A percentile compares a stretch with the other conserved stretches of the same genome.
phyloP scores from a whole-genome alignment of 2,888 invertebrate genomes.

The Drosophila imparisetae region DNA sequence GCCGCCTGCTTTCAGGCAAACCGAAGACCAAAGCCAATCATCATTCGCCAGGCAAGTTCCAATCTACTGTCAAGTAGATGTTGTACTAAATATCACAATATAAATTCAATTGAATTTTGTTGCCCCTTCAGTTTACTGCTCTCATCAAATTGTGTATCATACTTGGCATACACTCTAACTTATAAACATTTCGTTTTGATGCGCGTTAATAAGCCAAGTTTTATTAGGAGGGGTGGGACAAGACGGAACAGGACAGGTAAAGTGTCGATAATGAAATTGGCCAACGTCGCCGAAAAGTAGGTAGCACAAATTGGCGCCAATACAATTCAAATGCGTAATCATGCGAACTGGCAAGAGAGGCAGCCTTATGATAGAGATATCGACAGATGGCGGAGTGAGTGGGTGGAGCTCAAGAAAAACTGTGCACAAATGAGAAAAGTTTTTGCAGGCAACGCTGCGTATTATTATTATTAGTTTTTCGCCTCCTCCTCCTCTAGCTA shows the following conservation, averaged over 20 bases:
- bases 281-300: slow-evolving; percentile 19
- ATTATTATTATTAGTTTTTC: slow-evolving; percentile 79
- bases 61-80: slow-evolving; percentile 45
- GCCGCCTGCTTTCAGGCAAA: slow-evolving; percentile 32
- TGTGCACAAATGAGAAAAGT: slow-evolving; percentile 77
- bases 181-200: slow-evolving; percentile 40
- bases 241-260: slow-evolving; percentile 38
- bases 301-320: slow-evolving; percentile 48
- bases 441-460: slow-evolving; percentile 66
- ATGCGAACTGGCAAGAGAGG: slow-evolving; percentile 57
- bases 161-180: slow-evolving; percentile 8
- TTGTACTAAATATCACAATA: slow-evolving; percentile 40
- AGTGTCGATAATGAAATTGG: slow-evolving; percentile 56
- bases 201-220: slow-evolving; percentile 49
- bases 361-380: slow-evolving; percentile 22
- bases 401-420: slow-evolving; percentile 18
- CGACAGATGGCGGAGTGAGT: not conserved
- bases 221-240: not conserved
- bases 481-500: slow-evolving; percentile 7
- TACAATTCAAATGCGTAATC: slow-evolving; percentile 77
- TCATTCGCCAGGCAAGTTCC: slow-evolving; percentile 60
- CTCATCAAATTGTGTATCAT: slow-evolving; percentile 29
- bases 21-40: slow-evolving; percentile 67
- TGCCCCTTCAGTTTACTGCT: slow-evolving; percentile 37
- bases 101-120: slow-evolving; percentile 63